A percentile compares a stretch with the other conserved stretches of the same genome.
These are phyloP conservation scores for Yponomeuta evonymella DNA, from an alignment of 2,888 invertebrate genomes.

Conservation along the genomic window DNA sequence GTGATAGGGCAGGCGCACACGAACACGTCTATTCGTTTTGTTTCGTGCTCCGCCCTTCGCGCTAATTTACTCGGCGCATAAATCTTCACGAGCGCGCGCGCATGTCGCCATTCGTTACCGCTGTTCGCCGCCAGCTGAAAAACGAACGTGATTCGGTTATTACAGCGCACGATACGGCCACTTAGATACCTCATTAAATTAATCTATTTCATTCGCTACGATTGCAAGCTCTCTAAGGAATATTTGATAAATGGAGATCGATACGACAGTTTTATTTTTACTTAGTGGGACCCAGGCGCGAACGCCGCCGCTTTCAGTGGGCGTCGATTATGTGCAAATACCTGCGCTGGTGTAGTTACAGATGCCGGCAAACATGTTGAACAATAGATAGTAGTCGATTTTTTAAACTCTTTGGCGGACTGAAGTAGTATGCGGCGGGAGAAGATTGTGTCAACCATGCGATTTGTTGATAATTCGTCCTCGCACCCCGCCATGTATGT, in stretches of 20 bases:
- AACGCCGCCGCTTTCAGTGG: slow-evolving; percentile 17
- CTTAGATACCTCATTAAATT: slow-evolving; percentile 63
- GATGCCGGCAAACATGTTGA: no score
- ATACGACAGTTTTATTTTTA: slow-evolving; percentile 36
- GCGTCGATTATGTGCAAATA: slow-evolving; percentile 47
- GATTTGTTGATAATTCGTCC: no score
- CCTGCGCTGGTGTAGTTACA: slow-evolving; percentile 26
- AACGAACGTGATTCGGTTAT: slow-evolving; percentile 66
- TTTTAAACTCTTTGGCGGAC: no score
- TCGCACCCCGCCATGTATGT: no score
- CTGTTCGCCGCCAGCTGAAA: slow-evolving; percentile 46
- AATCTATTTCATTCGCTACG: slow-evolving; percentile 63
- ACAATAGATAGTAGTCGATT: no score
- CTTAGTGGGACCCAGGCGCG: slow-evolving; percentile 19
- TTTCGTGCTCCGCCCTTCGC: slow-evolving; percentile 49
- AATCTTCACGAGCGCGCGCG: slow-evolving; percentile 40
- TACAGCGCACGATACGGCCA: slow-evolving; percentile 56
- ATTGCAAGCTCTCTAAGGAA: slow-evolving; percentile 49
- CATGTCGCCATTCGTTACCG: slow-evolving; percentile 55
- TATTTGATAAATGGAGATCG: slow-evolving; percentile 47
- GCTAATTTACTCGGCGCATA: slow-evolving; percentile 46
- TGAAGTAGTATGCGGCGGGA: no score
- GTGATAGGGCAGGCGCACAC: slow-evolving; percentile 50
- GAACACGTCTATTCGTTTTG: slow-evolving; percentile 35
- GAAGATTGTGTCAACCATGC: no score